phyloP scores from a whole-genome alignment of 2,888 invertebrate genomes.

The Chrysolina oricalcia region DNA sequence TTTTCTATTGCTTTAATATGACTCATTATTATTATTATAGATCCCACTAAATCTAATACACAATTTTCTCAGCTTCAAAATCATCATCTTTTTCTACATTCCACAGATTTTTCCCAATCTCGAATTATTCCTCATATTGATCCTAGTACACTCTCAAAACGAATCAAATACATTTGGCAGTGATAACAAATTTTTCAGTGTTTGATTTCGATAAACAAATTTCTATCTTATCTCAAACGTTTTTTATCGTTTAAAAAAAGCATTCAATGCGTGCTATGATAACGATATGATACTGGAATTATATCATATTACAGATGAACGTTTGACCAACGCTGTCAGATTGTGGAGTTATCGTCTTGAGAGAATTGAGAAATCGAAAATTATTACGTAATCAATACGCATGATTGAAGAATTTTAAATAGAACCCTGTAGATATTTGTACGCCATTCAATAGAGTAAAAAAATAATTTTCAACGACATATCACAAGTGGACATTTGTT shows the following conservation, averaged over 20 bases:
- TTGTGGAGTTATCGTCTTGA: neutral
- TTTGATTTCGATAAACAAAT: neutral
- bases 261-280: neutral
- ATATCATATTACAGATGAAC: neutral
- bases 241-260: neutral
- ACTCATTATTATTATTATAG: too few relatives aligned
- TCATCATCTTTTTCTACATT: neutral
- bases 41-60: too few relatives aligned
- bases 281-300: neutral
- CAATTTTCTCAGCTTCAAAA: too few relatives aligned
- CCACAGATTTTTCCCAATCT: neutral
- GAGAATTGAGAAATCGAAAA: neutral
- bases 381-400: neutral
- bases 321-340: neutral
- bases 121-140: neutral
- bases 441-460: too few relatives aligned
- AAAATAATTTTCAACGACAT: too few relatives aligned
- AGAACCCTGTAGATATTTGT: too few relatives aligned
- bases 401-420: too few relatives aligned
- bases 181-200: neutral
- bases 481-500: too few relatives aligned
- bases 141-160: neutral
- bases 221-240: neutral
- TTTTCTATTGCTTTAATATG: too few relatives aligned
- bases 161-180: neutral